Percentiles rank a stretch among this genome's conserved stretches.
Conservation (phyloP, 2,797 vertebrate species). For the Erpetoichthys calabaricus region DNA sequence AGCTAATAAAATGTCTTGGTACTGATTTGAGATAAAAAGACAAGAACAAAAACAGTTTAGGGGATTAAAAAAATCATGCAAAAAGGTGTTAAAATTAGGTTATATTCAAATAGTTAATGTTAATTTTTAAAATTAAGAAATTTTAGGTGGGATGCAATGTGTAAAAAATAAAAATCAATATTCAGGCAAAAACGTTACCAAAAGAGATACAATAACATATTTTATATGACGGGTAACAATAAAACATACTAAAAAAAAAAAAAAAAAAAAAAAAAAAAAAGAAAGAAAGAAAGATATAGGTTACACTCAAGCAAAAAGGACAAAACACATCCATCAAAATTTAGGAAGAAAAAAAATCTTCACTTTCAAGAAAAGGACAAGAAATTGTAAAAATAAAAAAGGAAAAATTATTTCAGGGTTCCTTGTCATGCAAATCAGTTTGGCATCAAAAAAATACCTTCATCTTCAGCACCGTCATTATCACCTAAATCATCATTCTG, state of each 20-base stretch:
- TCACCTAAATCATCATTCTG: constrained; percentile 99
- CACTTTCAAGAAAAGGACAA: constrained; percentile 89
- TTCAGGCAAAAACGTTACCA: constrained; percentile 53
- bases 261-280: constrained; percentile 15
- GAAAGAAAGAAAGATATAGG: constrained; percentile 33
- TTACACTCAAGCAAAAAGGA: constrained; percentile 93
- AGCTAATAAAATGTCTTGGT: too few species aligned
- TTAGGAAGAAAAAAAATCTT: constrained; percentile 82
- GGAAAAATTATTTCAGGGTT: constrained; percentile 69
- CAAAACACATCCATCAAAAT: constrained; percentile 97
- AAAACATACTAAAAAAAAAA: constrained; percentile 58
- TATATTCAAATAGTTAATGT: constrained; percentile 58
- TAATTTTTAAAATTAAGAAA: constrained; percentile 49
- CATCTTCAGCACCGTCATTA: constrained; percentile 97
- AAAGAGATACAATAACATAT: constrained; percentile 43
- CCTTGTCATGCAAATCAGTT: constrained; percentile 96
- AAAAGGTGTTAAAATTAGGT: constrained; percentile 67
- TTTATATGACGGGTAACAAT: constrained; percentile 48
- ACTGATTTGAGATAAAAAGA: too few species aligned
- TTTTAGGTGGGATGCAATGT: constrained; percentile 89
- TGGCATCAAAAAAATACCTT: constrained; percentile 97
- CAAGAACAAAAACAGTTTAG: constrained; percentile 12
- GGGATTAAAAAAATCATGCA: constrained; percentile 77
- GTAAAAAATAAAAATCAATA: constrained; percentile 66
- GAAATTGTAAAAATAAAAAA: constrained; percentile 91